Evolutionary conservation across 2,113 vertebrate species (phyloP).

Genomic region (Stercorarius parasiticus): DNA sequence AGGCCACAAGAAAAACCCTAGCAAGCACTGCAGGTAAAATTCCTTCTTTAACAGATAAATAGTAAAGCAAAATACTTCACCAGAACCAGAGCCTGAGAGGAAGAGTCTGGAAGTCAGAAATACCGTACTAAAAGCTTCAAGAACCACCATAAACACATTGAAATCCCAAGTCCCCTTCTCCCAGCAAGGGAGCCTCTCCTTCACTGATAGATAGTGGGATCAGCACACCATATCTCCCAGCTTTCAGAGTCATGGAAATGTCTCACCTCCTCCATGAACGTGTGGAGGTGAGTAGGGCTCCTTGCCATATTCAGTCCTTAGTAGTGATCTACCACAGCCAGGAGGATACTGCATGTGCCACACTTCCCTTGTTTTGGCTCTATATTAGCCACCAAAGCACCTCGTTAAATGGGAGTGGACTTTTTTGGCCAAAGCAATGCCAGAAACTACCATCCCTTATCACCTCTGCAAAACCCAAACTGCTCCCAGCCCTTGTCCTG

Average conservation of each 20-base stretch:
- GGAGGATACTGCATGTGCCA: rapidly evolving
- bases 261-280: not conserved
- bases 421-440: not conserved
- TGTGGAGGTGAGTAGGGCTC: not conserved
- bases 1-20: not conserved
- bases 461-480: not conserved
- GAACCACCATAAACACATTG: rapidly evolving
- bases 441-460: not conserved
- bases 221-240: not conserved
- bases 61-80: not conserved
- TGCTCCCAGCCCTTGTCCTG: not conserved
- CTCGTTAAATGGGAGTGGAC: rapidly evolving
- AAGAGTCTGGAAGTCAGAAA: not conserved
- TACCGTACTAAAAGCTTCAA: rapidly evolving
- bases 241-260: rapidly evolving
- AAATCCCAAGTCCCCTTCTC: not conserved
- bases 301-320: rapidly evolving
- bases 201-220: rapidly evolving
- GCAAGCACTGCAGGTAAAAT: not conserved
- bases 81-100: not conserved
- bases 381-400: not conserved
- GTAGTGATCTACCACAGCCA: not conserved
- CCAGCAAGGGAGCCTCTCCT: not conserved
- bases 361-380: not conserved
- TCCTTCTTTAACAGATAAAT: not conserved